Evolutionary conservation across 2,113 vertebrate species (phyloP), one percentile per base, ranked within the genome.

Genomic region (Sarotherodon lohbergeri): DNA sequence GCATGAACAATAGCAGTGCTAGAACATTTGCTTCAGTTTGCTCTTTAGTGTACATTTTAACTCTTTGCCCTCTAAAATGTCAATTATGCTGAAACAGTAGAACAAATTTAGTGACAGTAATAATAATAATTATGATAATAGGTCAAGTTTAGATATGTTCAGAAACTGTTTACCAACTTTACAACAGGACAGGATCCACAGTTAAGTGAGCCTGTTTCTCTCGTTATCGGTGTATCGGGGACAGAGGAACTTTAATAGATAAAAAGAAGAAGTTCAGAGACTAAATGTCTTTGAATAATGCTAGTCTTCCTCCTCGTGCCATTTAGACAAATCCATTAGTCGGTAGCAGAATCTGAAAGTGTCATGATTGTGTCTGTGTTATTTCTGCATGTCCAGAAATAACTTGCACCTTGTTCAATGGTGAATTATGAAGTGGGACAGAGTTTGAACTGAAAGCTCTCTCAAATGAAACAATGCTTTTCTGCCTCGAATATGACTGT

Each of bases 381-480:
- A 86, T 92, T 80, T 84, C 46, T 71, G 63, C 87, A 54, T 89
- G 88, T 89, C 88, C 91, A 93, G 88, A 90, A 95, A 94, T 94
- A 95, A 90, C 92, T 89, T 83, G 32, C 63, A 73, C 80, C 83
- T 92, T 82, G 88, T 92, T 52, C 10, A 5, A 50, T 78, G 76
- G 82, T 95, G 82, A 94, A 94, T 94, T 91, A 94, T 94, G 71
- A 90, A 94, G 76, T 10, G 46, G 43, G 81, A 91, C 85, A 89
- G 52, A 82, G 63, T 93, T 89, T 89, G 55, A 81, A 87, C 83
- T 68, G 68, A 85, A 59, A 89, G 90, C 82, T 54, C 41, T 91
- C 87, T 46, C 80, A 83, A 92, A 90, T 19, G 86, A 86, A 94
- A 91, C 59, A 32, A 89, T 83, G 83, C 81, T 90, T 85, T 55